A percentile compares a stretch with the other conserved stretches of the same genome.
Evolutionary conservation across 2,888 invertebrate genomes (phyloP).

Genomic region (Lasioglossum figueresi): DNA sequence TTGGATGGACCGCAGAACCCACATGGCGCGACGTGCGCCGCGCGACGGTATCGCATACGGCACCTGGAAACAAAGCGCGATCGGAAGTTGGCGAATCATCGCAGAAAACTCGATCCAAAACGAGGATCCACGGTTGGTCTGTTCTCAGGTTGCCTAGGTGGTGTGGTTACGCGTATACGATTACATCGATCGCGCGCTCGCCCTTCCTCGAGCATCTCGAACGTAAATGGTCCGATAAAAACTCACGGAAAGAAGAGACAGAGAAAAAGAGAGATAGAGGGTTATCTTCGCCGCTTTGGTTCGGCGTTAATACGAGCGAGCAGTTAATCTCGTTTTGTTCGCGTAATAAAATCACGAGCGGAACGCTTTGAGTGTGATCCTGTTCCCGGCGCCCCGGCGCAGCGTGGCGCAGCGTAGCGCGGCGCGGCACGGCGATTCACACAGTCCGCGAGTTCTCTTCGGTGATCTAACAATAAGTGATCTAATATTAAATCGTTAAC

Average conservation of each 20-base stretch:
- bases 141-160: slow-evolving; percentile 19
- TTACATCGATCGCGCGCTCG: neutral
- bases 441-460: neutral
- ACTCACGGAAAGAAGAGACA: neutral
- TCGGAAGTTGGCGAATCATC: slow-evolving; percentile 3
- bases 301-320: neutral
- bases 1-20: neutral
- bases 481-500: neutral
- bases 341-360: neutral
- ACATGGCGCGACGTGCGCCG: neutral
- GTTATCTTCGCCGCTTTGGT: neutral
- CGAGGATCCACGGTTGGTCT: slow-evolving; percentile 9
- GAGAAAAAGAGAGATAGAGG: neutral
- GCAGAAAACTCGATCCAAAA: slow-evolving; percentile 25
- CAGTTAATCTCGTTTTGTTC: neutral
- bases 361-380: neutral
- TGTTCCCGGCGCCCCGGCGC: neutral
- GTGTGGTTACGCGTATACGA: neutral
- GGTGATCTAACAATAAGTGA: neutral
- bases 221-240: neutral
- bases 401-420: too few species aligned
- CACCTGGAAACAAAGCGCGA: neutral
- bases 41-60: too few species aligned
- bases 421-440: neutral
- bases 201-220: neutral